phyloP scores from a whole-genome alignment of 2,797 vertebrate species.

The Coregonus sp. region DNA sequence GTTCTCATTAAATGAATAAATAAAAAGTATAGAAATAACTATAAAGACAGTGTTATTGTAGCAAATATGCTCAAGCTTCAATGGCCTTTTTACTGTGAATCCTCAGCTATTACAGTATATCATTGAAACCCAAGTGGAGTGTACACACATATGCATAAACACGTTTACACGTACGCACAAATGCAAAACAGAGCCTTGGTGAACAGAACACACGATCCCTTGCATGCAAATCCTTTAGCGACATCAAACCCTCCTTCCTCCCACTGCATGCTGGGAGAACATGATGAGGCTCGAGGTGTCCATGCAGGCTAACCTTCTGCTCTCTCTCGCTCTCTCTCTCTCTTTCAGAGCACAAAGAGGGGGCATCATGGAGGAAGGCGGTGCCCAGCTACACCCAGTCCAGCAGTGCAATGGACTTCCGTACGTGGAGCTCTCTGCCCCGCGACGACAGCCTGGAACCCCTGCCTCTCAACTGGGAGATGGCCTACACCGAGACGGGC shows the following conservation, averaged over 20 bases:
- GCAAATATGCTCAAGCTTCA: slow-evolving; percentile 30
- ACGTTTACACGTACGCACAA: not conserved
- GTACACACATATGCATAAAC: not conserved
- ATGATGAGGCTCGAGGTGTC: slow-evolving; percentile 35
- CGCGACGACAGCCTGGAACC: slow-evolving; percentile 92
- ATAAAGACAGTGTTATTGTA: slow-evolving; percentile 35
- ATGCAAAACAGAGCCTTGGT: not conserved
- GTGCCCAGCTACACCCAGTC: slow-evolving; percentile 90
- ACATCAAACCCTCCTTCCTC: slow-evolving; percentile 25
- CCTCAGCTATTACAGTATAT: slow-evolving; percentile 16
- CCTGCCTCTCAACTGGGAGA: slow-evolving; percentile 95
- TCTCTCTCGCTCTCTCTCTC: slow-evolving; percentile 6
- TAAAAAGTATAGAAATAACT: slow-evolving; percentile 26
- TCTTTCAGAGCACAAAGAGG: slow-evolving; percentile 75
- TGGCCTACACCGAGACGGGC: slow-evolving; percentile 97
- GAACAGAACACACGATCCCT: slow-evolving; percentile 24
- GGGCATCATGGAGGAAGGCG: slow-evolving; percentile 72
- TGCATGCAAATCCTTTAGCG: slow-evolving; percentile 67
- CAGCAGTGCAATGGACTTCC: slow-evolving; percentile 91
- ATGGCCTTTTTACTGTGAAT: slow-evolving; percentile 44
- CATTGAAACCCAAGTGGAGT: slow-evolving; percentile 28
- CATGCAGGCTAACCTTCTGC: slow-evolving; percentile 38
- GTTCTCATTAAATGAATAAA: slow-evolving; percentile 52
- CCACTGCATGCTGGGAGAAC: slow-evolving; percentile 30
- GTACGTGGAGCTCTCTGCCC: slow-evolving; percentile 85